phyloP scores from a whole-genome alignment of 2,113 vertebrate species.

The Verasper variegatus region DNA sequence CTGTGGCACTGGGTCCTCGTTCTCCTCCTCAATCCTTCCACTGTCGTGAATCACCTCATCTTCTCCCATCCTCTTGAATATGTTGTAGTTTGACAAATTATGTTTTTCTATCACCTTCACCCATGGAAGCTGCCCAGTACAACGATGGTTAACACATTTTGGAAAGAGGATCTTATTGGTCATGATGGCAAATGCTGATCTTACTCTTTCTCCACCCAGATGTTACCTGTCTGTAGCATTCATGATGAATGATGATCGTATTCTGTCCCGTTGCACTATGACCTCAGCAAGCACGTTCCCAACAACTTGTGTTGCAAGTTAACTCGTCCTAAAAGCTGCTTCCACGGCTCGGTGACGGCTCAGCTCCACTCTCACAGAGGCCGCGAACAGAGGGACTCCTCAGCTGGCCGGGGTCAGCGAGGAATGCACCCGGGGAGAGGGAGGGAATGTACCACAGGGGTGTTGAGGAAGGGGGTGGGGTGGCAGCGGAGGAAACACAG shows the following conservation, averaged over 20 bases:
- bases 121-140: too few relatives aligned
- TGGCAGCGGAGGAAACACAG: constrained; percentile 67
- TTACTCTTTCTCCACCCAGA: too few relatives aligned
- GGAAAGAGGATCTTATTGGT: too few relatives aligned
- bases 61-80: not conserved
- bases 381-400: constrained; percentile 63
- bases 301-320: not conserved
- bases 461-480: constrained; percentile 82
- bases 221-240: too few relatives aligned
- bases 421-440: constrained; percentile 74
- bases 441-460: constrained; percentile 84
- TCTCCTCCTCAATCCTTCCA: not conserved
- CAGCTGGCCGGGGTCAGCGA: constrained; percentile 61
- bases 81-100: too few relatives aligned
- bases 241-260: too few relatives aligned
- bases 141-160: too few relatives aligned
- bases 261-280: not conserved
- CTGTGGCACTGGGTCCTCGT: not conserved
- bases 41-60: not conserved
- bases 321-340: not conserved
- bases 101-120: too few relatives aligned
- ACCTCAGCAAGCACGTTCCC: not conserved
- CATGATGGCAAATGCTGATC: too few relatives aligned
- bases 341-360: constrained; percentile 9
- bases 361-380: constrained; percentile 18